Evolutionary conservation across 2,797 vertebrate species (phyloP).

Genomic region (Manis javanica): DNA sequence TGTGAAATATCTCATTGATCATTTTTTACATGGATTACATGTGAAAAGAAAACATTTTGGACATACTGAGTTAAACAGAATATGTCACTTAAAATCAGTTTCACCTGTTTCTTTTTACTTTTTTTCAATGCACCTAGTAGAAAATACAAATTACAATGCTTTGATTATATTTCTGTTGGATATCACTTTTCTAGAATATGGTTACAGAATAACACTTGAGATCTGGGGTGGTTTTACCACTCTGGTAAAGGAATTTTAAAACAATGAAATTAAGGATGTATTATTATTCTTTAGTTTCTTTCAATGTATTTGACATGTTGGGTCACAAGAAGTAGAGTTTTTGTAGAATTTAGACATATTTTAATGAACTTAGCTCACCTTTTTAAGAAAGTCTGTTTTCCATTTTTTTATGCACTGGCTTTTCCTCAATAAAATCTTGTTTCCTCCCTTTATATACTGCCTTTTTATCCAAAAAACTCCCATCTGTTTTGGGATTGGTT

Average conservation of each 20-base stretch:
- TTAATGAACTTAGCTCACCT: conserved; percentile 27
- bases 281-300: background rate
- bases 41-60: conserved; percentile 19
- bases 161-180: background rate
- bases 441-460: background rate
- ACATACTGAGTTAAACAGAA: background rate
- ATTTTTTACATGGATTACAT: background rate
- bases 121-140: background rate
- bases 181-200: background rate
- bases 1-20: background rate
- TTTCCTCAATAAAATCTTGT: conserved; percentile 36
- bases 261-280: background rate
- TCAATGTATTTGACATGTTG: conserved; percentile 25
- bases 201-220: background rate
- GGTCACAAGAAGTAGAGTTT: background rate
- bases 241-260: background rate
- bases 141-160: background rate
- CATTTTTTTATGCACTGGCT: conserved; percentile 53
- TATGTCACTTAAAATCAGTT: conserved; percentile 17
- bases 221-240: background rate
- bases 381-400: conserved; percentile 25
- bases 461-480: conserved; percentile 14
- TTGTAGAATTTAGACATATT: conserved; percentile 17
- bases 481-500: conserved; percentile 54
- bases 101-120: background rate